These are phyloP conservation scores for Palythoa grandiflora DNA, from an alignment of 92 coral and sea anemone genomes.

Conservation along the genomic window DNA sequence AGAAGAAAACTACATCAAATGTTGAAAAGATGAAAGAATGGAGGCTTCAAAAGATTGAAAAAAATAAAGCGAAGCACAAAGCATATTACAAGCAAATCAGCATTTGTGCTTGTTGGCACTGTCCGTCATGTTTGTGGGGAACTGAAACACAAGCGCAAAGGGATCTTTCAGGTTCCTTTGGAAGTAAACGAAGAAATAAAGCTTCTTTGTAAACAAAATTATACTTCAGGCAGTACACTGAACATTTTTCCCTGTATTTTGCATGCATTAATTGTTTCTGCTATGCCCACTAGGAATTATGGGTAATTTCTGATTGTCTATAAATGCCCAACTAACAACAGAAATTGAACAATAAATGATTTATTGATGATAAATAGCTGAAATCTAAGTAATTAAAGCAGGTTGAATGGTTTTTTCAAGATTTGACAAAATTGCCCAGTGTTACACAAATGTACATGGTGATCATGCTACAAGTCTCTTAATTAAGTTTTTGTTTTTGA, in stretches of 20 bases:
- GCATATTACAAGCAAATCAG: slow-evolving; percentile 7
- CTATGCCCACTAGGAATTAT: slow-evolving; percentile 7
- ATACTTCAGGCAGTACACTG: not conserved
- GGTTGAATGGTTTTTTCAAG: not conserved
- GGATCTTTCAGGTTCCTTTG: not conserved
- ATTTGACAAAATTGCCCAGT: not conserved
- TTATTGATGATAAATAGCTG: not conserved
- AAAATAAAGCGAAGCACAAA: not conserved
- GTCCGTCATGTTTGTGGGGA: slow-evolving; percentile 5
- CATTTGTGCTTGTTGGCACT: slow-evolving; percentile 54
- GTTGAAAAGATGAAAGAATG: slow-evolving; percentile 30
- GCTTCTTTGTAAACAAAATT: not conserved
- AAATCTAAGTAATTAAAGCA: not conserved
- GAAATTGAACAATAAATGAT: not conserved
- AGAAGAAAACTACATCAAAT: slow-evolving; percentile 39
- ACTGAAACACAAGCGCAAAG: not conserved
- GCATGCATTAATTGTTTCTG: not conserved
- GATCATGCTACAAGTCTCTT: too few species aligned
- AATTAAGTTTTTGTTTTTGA: too few species aligned
- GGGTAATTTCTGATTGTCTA: not conserved
- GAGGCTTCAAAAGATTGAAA: slow-evolving; percentile 17
- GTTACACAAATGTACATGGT: too few species aligned
- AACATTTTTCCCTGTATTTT: not conserved
- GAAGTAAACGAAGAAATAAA: not conserved
- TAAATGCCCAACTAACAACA: not conserved